These are phyloP conservation scores for Pyrochroa serraticornis DNA, from an alignment of 2,888 invertebrate genomes.

Conservation along the genomic window DNA sequence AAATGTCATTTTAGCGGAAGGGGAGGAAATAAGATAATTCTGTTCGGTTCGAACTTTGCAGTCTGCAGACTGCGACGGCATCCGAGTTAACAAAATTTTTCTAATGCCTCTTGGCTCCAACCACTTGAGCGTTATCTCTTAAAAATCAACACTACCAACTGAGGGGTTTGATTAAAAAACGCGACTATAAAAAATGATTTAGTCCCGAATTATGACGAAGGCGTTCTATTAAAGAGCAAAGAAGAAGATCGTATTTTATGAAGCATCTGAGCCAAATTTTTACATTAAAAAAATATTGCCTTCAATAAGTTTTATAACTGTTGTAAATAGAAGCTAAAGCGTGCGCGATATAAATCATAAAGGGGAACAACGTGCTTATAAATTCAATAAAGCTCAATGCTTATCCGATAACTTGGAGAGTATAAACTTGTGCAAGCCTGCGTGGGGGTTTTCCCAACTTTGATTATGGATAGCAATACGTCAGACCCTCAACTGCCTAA, in stretches of 20 bases:
- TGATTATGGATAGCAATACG: background rate
- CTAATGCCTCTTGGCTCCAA: conserved; percentile 12
- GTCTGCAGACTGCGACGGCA: conserved; percentile 21
- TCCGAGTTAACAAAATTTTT: conserved; percentile 17
- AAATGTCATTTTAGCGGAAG: conserved; percentile 53
- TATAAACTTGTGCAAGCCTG: conserved; percentile 30
- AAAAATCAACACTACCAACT: conserved; percentile 1
- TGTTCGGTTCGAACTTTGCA: conserved; percentile 43
- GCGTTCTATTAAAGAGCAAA: conserved; percentile 8
- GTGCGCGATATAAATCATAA: conserved; percentile 35
- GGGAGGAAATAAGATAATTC: conserved; percentile 54
- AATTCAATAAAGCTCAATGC: conserved; percentile 38
- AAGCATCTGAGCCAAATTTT: too few relatives aligned
- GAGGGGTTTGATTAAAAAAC: conserved; percentile 12
- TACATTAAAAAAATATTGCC: conserved; percentile 1
- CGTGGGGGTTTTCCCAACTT: conserved; percentile 7
- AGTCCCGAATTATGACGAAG: conserved; percentile 4
- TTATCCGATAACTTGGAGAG: conserved; percentile 35
- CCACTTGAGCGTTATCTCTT: conserved; percentile 1
- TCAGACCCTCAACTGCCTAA: background rate
- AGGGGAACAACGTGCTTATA: conserved; percentile 36
- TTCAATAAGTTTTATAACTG: conserved; percentile 12
- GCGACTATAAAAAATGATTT: conserved; percentile 9
- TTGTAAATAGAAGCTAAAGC: conserved; percentile 16
- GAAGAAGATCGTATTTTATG: background rate